These are phyloP conservation scores for Scaptomyza pallida DNA, from an alignment of 1,140 invertebrate genomes.

Conservation along the genomic window DNA sequence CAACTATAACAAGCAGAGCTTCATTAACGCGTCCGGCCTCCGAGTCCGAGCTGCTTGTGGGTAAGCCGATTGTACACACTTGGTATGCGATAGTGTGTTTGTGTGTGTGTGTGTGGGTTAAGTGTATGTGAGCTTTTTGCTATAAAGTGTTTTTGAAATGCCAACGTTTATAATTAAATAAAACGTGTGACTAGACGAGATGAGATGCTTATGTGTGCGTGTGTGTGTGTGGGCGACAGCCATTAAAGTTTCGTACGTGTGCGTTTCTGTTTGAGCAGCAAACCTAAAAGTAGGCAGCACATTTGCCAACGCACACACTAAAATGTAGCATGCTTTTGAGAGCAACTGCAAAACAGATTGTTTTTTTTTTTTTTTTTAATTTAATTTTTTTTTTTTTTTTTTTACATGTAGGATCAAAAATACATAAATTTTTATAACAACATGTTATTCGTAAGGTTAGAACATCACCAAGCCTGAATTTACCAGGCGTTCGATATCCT, in stretches of 20 bases:
- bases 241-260: not conserved
- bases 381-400: slow-evolving; percentile 1
- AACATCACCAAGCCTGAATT: too few species aligned
- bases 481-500: too few species aligned
- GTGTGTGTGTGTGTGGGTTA: slow-evolving; percentile 4
- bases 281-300: slow-evolving; percentile 65
- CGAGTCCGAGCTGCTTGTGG: slow-evolving; percentile 71
- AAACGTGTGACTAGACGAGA: slow-evolving; percentile 73
- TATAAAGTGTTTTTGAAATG: slow-evolving; percentile 80
- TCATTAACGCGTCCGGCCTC: slow-evolving; percentile 79
- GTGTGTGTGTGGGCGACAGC: slow-evolving; percentile 18
- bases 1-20: slow-evolving; percentile 55
- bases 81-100: not conserved
- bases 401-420: too few species aligned
- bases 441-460: too few species aligned
- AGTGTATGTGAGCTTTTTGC: slow-evolving; percentile 15
- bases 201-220: slow-evolving; percentile 29
- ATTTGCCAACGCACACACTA: slow-evolving; percentile 9
- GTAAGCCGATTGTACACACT: slow-evolving; percentile 56
- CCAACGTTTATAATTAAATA: slow-evolving; percentile 80
- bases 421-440: too few species aligned
- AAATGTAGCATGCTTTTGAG: slow-evolving; percentile 63
- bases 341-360: slow-evolving; percentile 17
- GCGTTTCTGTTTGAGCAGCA: slow-evolving; percentile 19
- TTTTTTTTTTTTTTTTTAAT: too few species aligned